phyloP scores from a whole-genome alignment of 2,888 invertebrate genomes.

The Apeira syringaria region DNA sequence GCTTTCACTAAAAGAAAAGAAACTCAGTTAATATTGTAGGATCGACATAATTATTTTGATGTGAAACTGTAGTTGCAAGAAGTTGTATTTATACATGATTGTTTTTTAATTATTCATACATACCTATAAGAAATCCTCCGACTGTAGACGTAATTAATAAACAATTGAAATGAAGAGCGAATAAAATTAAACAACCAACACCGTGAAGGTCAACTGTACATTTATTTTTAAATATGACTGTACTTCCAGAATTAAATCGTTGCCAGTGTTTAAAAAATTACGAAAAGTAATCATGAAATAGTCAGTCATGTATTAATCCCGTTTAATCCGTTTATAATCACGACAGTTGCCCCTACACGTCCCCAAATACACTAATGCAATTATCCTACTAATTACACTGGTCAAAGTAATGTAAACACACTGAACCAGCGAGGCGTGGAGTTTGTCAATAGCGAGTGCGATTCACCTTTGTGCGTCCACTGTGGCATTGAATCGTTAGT shows the following conservation, averaged over 20 bases:
- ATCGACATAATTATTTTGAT: too few species aligned
- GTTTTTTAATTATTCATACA: too few species aligned
- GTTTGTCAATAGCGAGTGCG: background rate
- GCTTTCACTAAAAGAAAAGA: too few species aligned
- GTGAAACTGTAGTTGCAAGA: too few species aligned
- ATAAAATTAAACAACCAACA: constrained; percentile 15
- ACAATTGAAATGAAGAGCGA: constrained; percentile 14
- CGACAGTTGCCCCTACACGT: background rate
- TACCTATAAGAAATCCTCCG: too few species aligned
- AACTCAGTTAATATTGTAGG: too few species aligned
- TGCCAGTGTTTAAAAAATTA: too few species aligned
- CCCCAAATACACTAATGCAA: constrained; percentile 3
- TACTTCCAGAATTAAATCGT: constrained; percentile 2
- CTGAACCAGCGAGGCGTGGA: background rate
- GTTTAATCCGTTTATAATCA: too few species aligned
- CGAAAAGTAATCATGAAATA: too few species aligned
- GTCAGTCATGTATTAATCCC: too few species aligned
- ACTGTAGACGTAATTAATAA: background rate
- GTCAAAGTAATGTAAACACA: background rate
- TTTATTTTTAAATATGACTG: background rate
- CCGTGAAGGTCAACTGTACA: constrained; percentile 10
- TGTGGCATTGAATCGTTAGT: constrained; percentile 1
- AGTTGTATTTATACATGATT: too few species aligned
- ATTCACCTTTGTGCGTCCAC: constrained; percentile 1
- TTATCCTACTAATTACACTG: constrained; percentile 4